These are phyloP conservation scores for Gerris lacustris DNA, from an alignment of 2,888 invertebrate species.

Conservation along the genomic window DNA sequence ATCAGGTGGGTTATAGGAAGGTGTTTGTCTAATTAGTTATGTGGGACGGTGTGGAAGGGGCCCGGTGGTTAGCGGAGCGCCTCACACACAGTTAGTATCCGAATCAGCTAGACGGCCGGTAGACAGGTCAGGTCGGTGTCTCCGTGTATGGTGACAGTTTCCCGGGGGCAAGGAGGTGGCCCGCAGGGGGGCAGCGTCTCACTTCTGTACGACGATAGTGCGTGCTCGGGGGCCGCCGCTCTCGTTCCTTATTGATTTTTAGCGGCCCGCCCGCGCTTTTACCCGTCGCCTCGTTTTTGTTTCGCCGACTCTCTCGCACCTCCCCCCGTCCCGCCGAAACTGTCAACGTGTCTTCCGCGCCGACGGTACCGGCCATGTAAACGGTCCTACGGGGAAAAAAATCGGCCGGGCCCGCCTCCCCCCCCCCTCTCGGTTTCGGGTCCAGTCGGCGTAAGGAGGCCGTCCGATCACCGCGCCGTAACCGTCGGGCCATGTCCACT, in stretches of 20 bases:
- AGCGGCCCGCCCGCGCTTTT: constrained; percentile 5
- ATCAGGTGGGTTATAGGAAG: not conserved
- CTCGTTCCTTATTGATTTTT: not conserved
- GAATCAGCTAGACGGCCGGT: constrained; percentile 3
- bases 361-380: constrained; percentile 3
- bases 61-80: not conserved
- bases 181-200: not conserved
- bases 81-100: not conserved
- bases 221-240: constrained; percentile 1
- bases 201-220: constrained; percentile 3
- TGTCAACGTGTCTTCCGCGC: constrained; percentile 3
- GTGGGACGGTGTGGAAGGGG: not conserved
- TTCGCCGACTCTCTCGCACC: not conserved
- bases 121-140: not conserved
- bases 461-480: constrained; percentile 1
- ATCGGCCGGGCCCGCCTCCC: not conserved
- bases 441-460: constrained; percentile 5
- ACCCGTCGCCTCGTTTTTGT: not conserved
- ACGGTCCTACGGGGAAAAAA: not conserved
- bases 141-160: not conserved
- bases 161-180: not conserved
- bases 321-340: not conserved
- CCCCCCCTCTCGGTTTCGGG: not conserved
- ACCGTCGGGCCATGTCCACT: not conserved
- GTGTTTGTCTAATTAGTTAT: constrained; percentile 1